Evolutionary conservation across 2,888 invertebrate genomes (phyloP).

Genomic region (Cantharis rustica): DNA sequence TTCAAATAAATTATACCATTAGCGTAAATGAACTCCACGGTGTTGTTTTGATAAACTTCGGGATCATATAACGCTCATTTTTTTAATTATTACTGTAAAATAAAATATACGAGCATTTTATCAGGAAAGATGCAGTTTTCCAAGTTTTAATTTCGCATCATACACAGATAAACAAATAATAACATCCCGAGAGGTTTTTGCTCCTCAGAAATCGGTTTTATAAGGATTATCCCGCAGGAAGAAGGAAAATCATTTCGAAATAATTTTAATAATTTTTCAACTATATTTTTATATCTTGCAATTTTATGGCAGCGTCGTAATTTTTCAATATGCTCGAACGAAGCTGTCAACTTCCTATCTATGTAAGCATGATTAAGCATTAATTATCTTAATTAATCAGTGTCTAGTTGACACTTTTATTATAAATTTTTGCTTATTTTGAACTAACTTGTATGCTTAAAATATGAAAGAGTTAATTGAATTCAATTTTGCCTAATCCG

Average conservation of each 20-base stretch:
- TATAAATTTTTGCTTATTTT: not conserved
- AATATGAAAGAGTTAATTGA: not conserved
- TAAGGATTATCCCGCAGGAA: slow-evolving; percentile 2
- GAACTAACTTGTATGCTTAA: not conserved
- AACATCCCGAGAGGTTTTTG: not conserved
- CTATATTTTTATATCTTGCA: not conserved
- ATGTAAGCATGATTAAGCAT: not conserved
- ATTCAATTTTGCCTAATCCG: not conserved
- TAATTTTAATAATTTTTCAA: not conserved
- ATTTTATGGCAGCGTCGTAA: not conserved
- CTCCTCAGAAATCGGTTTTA: slow-evolving; percentile 7
- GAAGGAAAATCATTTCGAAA: not conserved
- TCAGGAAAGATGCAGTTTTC: not conserved
- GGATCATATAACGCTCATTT: not conserved
- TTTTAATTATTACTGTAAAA: not conserved
- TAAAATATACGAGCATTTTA: not conserved
- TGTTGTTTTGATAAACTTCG: not conserved
- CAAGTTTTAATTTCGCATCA: not conserved
- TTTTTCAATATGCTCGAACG: not conserved
- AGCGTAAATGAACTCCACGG: not conserved
- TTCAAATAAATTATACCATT: not conserved
- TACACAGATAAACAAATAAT: not conserved
- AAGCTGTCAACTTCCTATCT: not conserved
- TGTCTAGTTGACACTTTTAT: not conserved
- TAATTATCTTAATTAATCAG: slow-evolving; percentile 2